Percentiles rank a stretch among this genome's conserved stretches.
Evolutionary conservation across 2,113 vertebrate genomes (phyloP).

Genomic region (Arenaria interpres): DNA sequence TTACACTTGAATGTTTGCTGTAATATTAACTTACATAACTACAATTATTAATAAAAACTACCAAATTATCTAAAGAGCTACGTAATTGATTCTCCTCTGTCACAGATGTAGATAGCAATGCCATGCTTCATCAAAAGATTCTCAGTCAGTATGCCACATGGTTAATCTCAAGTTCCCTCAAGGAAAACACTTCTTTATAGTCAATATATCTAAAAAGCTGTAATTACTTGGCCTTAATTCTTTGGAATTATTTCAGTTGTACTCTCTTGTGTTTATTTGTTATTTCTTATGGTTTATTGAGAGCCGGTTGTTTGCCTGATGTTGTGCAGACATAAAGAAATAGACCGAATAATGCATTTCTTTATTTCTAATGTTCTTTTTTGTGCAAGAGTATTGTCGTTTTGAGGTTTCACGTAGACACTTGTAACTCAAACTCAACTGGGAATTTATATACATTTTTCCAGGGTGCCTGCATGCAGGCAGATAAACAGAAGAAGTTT

Average conservation of each 20-base stretch:
- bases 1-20: not conserved
- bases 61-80: not conserved
- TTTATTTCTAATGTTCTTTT: not conserved
- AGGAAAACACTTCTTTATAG: conserved; percentile 28
- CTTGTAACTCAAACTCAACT: not conserved
- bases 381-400: not conserved
- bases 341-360: not conserved
- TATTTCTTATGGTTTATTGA: not conserved
- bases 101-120: not conserved
- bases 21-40: not conserved
- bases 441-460: not conserved
- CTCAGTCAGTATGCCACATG: conserved; percentile 37
- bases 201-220: not conserved
- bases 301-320: conserved; percentile 22
- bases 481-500: not conserved
- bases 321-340: not conserved
- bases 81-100: not conserved
- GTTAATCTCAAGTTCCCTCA: conserved; percentile 53
- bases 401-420: not conserved
- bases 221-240: conserved; percentile 44
- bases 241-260: conserved; percentile 30
- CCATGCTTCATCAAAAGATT: not conserved
- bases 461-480: not conserved
- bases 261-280: conserved; percentile 21
- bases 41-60: not conserved